Evolutionary conservation across 2,888 invertebrate species (phyloP), one percentile per base, ranked within the genome.

Genomic region (Rhogogaster chlorosoma): DNA sequence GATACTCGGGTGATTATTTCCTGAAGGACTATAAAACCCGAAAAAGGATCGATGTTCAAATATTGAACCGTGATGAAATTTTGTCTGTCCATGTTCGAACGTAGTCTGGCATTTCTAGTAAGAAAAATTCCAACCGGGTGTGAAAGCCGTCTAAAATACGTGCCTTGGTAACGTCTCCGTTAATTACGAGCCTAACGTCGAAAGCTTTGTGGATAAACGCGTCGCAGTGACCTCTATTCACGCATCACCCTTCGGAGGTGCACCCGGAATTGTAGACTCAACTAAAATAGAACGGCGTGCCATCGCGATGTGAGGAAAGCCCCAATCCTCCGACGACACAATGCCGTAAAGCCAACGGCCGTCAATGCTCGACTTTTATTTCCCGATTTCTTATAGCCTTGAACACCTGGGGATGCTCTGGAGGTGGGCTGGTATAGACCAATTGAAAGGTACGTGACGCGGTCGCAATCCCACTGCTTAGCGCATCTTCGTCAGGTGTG

Each of bases 401-500:
- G 45, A 67, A 70, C 64, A 83, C 67, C 83, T 80, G 80, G 61
- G 32, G 45, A 67, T 18, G 22, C 83, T 42, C 29, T 10, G 71
- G 42, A 42, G 71, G 71, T 73, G 38, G 42, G 42, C 7, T 42
- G 10, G 73, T 73, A 26, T 45, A 32, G 15, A 49, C 9, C 77
- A 42, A 80, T 57, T 38, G 32, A 38, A n/a, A 36, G 22, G 36
- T 88, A 88, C 88, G 88, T 87, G 88, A 86, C 85, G 57, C 75
- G 85, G 84, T 85, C 86, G 80, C 67, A 75, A 83, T 82, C 53
- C 85, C 42, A 78, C 71, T 53, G 86, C 87, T 88, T 86, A 88
- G 83, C 80, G 77, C 77, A 87, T 87, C 83, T 83, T 82, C 80
- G 84, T 87, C 87, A 86, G 87, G 86, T 87, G 87, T 85, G 86